Base-by-base conservation (phyloP, 2,113 vertebrate species). In the Xerus inauris region DNA sequence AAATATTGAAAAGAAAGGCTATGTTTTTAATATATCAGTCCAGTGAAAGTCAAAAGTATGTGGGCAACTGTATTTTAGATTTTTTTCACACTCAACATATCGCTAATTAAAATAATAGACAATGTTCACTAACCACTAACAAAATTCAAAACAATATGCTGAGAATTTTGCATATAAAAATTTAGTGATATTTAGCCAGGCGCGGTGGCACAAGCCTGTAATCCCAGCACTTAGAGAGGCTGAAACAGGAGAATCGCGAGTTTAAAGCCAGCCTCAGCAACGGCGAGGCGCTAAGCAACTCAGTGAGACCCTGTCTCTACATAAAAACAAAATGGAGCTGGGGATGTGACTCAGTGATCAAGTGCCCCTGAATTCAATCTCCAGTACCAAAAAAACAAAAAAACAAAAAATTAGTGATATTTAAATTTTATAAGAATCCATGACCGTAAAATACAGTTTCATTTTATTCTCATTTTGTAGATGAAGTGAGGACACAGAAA, bases 391-490 rank as follows among this genome's bases (percentile, higher is more conserved):
- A n/a, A n/a, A n/a, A n/a, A n/a, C n/a, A n/a, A n/a, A n/a, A n/a
- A n/a, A n/a, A n/a, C n/a, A n/a, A n/a, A n/a, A n/a, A n/a, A n/a
- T n/a, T n/a, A 42, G 57, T 59, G 0, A 59, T 71, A 69, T 13
- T 62, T 93, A 67, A 67, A 32, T 82, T 96, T 97, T 49, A 81
- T 1, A n/a, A 49, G 57, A 89, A 49, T 12, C n/a, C 81, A 5
- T 57, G 38, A 82, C 32, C 81, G 28, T 10, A 12, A 38, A 1
- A 49, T 8, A 32, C 13, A 64, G 79, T 40, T 87, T 62, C 49
- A 71, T 83, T 93, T 65, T 17, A 49, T 30, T 65, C 8, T 6
- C 5, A 51, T 59, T 86, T 91, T 80, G 32, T 28, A 86, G 47
- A n/a, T 8, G 22, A 76, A 73, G 3, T 62, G 49, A 71, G 5